phyloP scores from a whole-genome alignment of 2,113 vertebrate genomes.

The Cyphomyrus discorhynchus region DNA sequence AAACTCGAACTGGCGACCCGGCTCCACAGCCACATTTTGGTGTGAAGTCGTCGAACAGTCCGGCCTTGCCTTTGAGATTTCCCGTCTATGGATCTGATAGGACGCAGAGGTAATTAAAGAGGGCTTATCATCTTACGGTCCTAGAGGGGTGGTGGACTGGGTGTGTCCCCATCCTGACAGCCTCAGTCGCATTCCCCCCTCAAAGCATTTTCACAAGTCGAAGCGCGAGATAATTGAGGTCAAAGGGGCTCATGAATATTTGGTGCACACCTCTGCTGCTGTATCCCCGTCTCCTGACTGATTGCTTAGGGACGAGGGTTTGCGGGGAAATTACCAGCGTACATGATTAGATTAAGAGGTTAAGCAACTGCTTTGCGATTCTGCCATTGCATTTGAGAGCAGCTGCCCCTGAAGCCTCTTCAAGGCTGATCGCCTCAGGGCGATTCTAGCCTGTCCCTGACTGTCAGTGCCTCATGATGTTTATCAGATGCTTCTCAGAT shows the following conservation, averaged over 20 bases:
- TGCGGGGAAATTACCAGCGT: neutral
- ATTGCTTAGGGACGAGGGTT: neutral
- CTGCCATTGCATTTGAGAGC: neutral
- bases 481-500: neutral
- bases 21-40: neutral
- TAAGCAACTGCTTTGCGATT: neutral
- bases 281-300: neutral
- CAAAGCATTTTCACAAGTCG: slow-evolving; percentile 17
- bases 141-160: neutral
- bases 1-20: neutral
- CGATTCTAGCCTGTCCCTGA: neutral
- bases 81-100: neutral
- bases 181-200: slow-evolving; percentile 6
- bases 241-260: slow-evolving; percentile 24
- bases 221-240: slow-evolving; percentile 25
- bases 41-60: neutral
- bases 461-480: neutral
- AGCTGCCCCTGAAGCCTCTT: neutral
- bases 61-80: neutral
- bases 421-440: too few relatives aligned
- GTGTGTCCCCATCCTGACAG: neutral
- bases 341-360: slow-evolving; percentile 14
- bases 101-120: neutral
- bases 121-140: neutral
- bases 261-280: neutral